Conservation (phyloP, 1,140 invertebrate genomes). For the Nymphalis io region DNA sequence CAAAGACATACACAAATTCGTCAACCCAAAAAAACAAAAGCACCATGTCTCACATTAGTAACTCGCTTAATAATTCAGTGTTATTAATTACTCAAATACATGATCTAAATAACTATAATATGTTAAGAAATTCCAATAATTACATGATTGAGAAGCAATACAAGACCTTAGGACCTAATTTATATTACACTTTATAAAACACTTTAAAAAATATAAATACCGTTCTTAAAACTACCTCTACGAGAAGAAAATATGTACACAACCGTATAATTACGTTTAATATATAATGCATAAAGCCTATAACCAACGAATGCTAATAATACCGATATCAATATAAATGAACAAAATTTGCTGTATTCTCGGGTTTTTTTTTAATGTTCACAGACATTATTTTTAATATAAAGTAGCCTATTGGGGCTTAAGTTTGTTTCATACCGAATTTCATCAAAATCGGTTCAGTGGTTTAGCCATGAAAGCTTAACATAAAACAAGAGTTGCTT, state of each 20-base stretch:
- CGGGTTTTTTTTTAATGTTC: no score
- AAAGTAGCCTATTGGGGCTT: no score
- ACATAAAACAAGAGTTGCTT: no score
- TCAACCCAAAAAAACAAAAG: constrained; percentile 26
- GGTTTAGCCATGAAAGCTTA: no score
- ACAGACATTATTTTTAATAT: no score
- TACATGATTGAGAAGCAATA: constrained; percentile 33
- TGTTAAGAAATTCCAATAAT: constrained; percentile 16
- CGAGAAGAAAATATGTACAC: constrained; percentile 65
- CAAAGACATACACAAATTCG: not conserved
- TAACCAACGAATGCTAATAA: not conserved
- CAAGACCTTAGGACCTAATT: constrained; percentile 35
- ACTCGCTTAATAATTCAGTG: constrained; percentile 41
- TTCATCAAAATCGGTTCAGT: no score
- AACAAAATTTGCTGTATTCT: no score
- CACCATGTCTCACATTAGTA: constrained; percentile 59
- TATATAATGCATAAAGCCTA: constrained; percentile 5
- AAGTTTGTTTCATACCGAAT: no score
- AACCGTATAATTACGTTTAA: constrained; percentile 47
- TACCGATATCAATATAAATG: not conserved
- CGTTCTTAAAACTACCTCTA: constrained; percentile 53
- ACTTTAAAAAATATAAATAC: constrained; percentile 69
- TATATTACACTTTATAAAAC: constrained; percentile 49
- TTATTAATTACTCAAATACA: constrained; percentile 14
- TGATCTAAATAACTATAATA: constrained; percentile 12